phyloP scores from a whole-genome alignment of 2,113 vertebrate species.

The Vicugna pacos region DNA sequence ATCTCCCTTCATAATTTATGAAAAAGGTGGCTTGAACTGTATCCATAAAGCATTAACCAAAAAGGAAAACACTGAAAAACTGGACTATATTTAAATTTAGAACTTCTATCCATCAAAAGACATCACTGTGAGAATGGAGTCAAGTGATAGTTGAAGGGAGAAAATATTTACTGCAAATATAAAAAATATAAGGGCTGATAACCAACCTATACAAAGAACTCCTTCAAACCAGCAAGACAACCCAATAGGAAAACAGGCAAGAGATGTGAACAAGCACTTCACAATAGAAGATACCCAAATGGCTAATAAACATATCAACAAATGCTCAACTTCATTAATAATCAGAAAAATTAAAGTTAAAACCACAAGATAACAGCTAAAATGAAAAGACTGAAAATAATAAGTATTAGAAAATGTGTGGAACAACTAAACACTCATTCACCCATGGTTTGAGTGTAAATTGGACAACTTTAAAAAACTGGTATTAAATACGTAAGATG shows the following conservation, averaged over 20 bases:
- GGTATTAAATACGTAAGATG: background rate
- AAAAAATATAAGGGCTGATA: background rate
- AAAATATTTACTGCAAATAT: constrained; percentile 33
- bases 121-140: background rate
- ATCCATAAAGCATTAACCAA: background rate
- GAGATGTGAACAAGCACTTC: background rate
- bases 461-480: background rate
- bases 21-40: background rate
- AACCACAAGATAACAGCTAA: background rate
- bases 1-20: background rate
- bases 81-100: constrained; percentile 32
- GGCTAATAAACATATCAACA: background rate
- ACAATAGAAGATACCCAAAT: background rate
- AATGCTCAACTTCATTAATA: background rate
- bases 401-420: background rate
- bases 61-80: background rate
- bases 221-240: background rate
- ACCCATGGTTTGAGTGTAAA: background rate
- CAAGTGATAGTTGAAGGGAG: background rate
- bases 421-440: constrained; percentile 13
- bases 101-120: background rate
- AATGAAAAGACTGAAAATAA: background rate
- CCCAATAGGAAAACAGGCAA: background rate
- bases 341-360: background rate
- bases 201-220: background rate